Evolutionary conservation across 2,113 vertebrate species (phyloP).

Genomic region (Oxyura jamaicensis): DNA sequence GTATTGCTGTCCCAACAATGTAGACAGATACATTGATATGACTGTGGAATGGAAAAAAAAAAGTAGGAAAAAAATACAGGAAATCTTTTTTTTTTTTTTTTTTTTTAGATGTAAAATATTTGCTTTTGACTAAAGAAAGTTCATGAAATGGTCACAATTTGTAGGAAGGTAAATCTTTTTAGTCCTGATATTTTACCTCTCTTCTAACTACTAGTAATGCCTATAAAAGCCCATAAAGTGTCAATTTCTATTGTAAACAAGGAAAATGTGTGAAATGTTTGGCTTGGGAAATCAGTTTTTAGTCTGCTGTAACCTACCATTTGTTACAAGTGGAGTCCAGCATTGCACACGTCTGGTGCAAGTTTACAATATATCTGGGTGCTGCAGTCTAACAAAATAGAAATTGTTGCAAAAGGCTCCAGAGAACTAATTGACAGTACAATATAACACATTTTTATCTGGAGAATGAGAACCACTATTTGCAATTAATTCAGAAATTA

Average conservation of each 20-base stretch:
- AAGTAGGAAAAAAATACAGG: neutral
- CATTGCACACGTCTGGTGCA: neutral
- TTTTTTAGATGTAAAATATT: neutral
- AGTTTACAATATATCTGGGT: neutral
- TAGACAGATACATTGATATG: neutral
- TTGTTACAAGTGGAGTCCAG: neutral
- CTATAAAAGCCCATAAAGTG: neutral
- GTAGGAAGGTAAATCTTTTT: conserved; percentile 6
- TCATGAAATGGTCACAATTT: neutral
- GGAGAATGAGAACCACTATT: conserved; percentile 1
- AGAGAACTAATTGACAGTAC: neutral
- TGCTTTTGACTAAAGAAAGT: neutral
- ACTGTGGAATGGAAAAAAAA: neutral
- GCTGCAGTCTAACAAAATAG: neutral
- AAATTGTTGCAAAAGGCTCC: neutral
- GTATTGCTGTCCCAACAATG: neutral
- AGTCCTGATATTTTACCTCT: neutral
- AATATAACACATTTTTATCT: neutral
- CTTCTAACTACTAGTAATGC: neutral
- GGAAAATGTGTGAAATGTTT: neutral
- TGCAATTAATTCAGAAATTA: conserved; percentile 11
- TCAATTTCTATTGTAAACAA: conserved; percentile 13
- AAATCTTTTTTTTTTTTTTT: neutral
- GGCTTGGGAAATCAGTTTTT: conserved; percentile 45
- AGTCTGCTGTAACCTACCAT: neutral